A percentile compares a stretch with the other conserved stretches of the same genome.
phyloP scores from a whole-genome alignment of 2,113 vertebrate genomes.

The Myocastor coypus region DNA sequence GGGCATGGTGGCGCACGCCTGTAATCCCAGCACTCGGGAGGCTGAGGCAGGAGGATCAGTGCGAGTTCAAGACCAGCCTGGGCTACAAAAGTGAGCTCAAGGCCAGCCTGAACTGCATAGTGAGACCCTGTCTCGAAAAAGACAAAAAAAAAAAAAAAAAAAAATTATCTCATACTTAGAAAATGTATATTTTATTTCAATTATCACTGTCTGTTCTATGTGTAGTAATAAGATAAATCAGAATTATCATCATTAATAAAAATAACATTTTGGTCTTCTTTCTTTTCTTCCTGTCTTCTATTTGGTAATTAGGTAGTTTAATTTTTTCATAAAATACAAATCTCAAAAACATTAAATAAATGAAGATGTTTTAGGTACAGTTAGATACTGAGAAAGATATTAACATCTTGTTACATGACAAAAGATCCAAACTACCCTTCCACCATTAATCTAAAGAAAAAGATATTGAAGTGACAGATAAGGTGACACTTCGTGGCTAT shows the following conservation, averaged over 20 bases:
- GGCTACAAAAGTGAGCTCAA: too few species aligned
- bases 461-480: not conserved
- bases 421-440: not conserved
- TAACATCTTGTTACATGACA: not conserved
- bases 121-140: too few species aligned
- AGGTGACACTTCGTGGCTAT: not conserved
- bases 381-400: slow-evolving; percentile 17
- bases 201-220: not conserved
- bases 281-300: slow-evolving; percentile 8
- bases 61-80: too few species aligned
- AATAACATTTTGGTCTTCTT: not conserved
- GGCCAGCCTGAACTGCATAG: too few species aligned
- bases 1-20: too few species aligned
- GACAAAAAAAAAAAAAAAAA: too few species aligned
- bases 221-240: not conserved
- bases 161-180: too few species aligned
- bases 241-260: not conserved
- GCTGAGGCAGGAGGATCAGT: too few species aligned
- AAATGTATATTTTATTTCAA: not conserved
- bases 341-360: not conserved
- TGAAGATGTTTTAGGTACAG: slow-evolving; percentile 6
- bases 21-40: too few species aligned
- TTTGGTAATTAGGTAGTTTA: slow-evolving; percentile 11
- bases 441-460: slow-evolving; percentile 41
- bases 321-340: not conserved